Evolutionary conservation across 1,140 invertebrate genomes (phyloP).

Genomic region (Papilio dardanus): DNA sequence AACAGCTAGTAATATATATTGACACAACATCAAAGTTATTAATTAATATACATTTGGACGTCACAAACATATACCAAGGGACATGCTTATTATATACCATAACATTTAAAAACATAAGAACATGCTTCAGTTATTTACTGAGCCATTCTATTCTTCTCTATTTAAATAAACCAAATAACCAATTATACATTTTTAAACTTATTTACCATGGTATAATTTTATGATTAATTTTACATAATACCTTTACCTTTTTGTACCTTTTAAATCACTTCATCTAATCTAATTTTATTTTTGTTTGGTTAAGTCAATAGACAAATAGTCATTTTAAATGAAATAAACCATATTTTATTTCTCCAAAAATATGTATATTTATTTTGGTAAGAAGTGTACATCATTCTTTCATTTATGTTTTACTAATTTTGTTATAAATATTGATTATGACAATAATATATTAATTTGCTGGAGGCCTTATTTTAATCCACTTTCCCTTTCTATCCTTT

Average conservation of each 20-base stretch:
- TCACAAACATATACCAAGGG: conserved; percentile 50
- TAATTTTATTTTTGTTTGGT: not conserved
- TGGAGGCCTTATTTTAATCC: too few relatives aligned
- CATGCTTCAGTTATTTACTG: conserved; percentile 37
- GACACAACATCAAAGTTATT: conserved; percentile 46
- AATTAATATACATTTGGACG: conserved; percentile 64
- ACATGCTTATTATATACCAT: conserved; percentile 39
- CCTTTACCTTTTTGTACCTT: not conserved
- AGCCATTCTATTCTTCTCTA: conserved; percentile 32
- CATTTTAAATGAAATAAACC: not conserved
- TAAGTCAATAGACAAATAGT: not conserved
- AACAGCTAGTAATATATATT: too few relatives aligned
- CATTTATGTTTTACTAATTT: too few relatives aligned
- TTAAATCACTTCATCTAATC: not conserved
- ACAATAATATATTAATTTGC: too few relatives aligned
- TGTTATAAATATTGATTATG: too few relatives aligned
- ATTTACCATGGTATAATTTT: not conserved
- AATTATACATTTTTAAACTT: not conserved
- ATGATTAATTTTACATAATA: not conserved
- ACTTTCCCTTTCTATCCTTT: too few relatives aligned
- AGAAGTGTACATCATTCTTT: too few relatives aligned
- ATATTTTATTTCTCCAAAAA: too few relatives aligned
- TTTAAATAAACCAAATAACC: not conserved
- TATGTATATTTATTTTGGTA: too few relatives aligned
- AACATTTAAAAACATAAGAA: conserved; percentile 20